Evolutionary conservation across 2,888 invertebrate species (phyloP).

Genomic region (Drosophila neutralis): DNA sequence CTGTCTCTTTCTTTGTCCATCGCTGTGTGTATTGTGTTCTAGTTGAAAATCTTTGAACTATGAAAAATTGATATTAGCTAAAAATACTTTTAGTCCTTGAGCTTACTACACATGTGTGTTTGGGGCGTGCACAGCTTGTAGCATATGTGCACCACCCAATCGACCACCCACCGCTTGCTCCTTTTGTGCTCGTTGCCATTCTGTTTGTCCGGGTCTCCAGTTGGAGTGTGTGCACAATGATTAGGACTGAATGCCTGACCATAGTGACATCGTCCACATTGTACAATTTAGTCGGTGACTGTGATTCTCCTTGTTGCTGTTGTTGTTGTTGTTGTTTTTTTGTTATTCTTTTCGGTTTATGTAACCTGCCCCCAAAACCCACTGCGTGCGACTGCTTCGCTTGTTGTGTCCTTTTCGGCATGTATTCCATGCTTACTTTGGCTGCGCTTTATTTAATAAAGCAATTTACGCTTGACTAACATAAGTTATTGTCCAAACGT

Average conservation of each 20-base stretch:
- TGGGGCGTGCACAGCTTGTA: constrained; percentile 15
- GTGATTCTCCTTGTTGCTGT: constrained; percentile 54
- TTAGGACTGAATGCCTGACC: constrained; percentile 70
- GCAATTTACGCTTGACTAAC: constrained; percentile 81
- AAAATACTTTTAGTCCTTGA: constrained; percentile 77
- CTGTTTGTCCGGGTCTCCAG: constrained; percentile 44
- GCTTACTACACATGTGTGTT: constrained; percentile 31
- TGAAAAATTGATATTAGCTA: constrained; percentile 81
- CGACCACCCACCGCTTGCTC: background rate
- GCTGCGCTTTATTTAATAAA: constrained; percentile 79
- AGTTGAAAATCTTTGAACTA: constrained; percentile 80
- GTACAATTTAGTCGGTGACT: constrained; percentile 70
- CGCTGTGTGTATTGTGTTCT: constrained; percentile 44
- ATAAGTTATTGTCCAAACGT: constrained; percentile 76
- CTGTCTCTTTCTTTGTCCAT: constrained; percentile 2
- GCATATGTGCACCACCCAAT: constrained; percentile 35
- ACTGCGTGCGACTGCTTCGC: constrained; percentile 38
- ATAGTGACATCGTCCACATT: constrained; percentile 75
- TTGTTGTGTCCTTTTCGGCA: constrained; percentile 58
- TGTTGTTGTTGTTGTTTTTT: constrained; percentile 1
- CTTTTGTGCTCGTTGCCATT: constrained; percentile 62
- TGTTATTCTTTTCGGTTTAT: constrained; percentile 15
- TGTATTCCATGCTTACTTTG: constrained; percentile 67
- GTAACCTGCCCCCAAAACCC: constrained; percentile 1
- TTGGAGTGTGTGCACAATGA: constrained; percentile 78